phyloP scores from a whole-genome alignment of 1,140 invertebrate genomes.

The Popillia japonica region DNA sequence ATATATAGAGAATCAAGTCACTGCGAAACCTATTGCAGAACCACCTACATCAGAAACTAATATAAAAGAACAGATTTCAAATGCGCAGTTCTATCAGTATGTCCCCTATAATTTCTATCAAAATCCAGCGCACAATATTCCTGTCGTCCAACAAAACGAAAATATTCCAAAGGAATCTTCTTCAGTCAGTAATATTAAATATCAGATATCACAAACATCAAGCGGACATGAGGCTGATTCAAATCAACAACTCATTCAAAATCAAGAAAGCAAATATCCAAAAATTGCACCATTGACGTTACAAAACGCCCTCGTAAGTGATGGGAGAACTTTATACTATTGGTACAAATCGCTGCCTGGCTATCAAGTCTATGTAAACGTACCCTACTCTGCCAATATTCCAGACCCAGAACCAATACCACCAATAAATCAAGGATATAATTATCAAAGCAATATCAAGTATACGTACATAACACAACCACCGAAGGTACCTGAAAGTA shows the following conservation, averaged over 20 bases:
- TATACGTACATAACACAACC: not conserved
- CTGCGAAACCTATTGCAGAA: not conserved
- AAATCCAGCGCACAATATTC: not conserved
- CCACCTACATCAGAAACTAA: not conserved
- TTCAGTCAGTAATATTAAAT: not conserved
- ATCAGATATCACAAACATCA: not conserved
- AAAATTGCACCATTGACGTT: slow-evolving; percentile 43
- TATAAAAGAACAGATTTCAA: not conserved
- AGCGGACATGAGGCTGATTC: not conserved
- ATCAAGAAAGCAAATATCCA: slow-evolving; percentile 8
- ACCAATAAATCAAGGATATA: not conserved
- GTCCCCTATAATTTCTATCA: not conserved
- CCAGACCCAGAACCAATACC: not conserved
- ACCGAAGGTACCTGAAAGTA: not conserved
- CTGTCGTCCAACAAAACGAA: not conserved
- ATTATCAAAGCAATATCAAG: not conserved
- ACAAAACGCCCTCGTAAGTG: slow-evolving; percentile 41
- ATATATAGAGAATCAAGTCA: not conserved
- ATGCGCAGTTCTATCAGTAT: not conserved
- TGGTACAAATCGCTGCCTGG: slow-evolving; percentile 44
- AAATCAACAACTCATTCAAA: slow-evolving; percentile 13
- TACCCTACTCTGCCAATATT: not conserved
- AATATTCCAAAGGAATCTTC: not conserved
- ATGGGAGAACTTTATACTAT: slow-evolving; percentile 40
- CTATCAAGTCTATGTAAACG: slow-evolving; percentile 42